Conservation (phyloP, 2,113 vertebrate genomes). For the Gavia stellata region DNA sequence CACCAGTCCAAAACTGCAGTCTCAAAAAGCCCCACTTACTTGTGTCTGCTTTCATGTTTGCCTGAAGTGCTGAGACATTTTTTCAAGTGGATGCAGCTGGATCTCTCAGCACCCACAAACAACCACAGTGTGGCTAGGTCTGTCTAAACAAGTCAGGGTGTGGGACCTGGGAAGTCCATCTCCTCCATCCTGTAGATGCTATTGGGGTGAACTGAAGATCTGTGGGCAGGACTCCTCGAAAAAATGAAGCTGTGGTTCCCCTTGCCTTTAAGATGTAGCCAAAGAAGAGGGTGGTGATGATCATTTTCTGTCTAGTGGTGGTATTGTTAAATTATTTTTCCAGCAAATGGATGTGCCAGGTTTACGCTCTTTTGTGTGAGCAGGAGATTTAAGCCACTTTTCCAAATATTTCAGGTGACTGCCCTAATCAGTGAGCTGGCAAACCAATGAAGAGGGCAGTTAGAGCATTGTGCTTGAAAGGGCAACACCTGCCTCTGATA, state of each 20-base stretch:
- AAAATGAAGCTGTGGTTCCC: not conserved
- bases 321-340: not conserved
- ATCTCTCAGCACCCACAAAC: not conserved
- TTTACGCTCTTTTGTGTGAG: not conserved
- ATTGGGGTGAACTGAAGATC: not conserved
- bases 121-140: not conserved
- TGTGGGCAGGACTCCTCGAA: not conserved
- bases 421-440: not conserved
- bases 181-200: not conserved
- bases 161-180: not conserved
- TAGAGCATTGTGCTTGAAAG: not conserved
- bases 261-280: not conserved
- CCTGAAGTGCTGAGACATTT: not conserved
- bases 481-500: not conserved
- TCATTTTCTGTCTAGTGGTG: not conserved
- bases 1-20: not conserved
- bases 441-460: not conserved
- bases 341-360: not conserved
- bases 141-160: not conserved
- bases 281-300: not conserved
- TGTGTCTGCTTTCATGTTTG: not conserved
- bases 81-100: not conserved
- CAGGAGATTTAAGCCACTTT: not conserved
- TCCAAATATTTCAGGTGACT: not conserved
- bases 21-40: not conserved